A percentile compares a stretch with the other conserved stretches of the same genome.
Evolutionary conservation across 1,140 invertebrate species (phyloP).

Genomic region (Triops longicaudatus): DNA sequence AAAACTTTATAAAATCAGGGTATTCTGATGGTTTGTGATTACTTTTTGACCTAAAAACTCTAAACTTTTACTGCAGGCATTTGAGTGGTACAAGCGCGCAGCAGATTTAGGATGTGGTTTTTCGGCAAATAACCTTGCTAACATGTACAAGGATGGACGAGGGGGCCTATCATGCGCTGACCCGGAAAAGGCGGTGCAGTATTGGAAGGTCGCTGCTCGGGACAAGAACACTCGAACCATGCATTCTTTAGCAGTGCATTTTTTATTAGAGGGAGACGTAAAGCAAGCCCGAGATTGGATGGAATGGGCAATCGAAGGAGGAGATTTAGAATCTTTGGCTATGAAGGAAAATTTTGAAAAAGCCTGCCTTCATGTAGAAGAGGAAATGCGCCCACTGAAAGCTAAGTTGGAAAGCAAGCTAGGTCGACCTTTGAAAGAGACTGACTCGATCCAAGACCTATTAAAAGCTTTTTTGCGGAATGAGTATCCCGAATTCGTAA

Average conservation of each 20-base stretch:
- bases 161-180: not conserved
- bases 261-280: not conserved
- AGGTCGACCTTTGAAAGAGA: no score
- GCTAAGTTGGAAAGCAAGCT: no score
- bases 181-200: conserved; percentile 25
- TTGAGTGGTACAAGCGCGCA: conserved; percentile 26
- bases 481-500: not conserved
- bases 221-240: conserved; percentile 17
- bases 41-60: not conserved
- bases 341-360: no score
- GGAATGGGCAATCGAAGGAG: not conserved
- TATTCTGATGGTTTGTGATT: not conserved
- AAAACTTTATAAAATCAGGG: no score
- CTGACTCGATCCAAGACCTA: no score
- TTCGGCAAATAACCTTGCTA: conserved; percentile 28
- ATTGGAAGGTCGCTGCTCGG: conserved; percentile 25
- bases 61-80: not conserved
- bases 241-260: conserved; percentile 20
- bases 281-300: not conserved
- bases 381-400: not conserved
- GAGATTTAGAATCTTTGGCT: not conserved
- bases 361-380: not conserved
- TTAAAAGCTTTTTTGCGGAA: not conserved
- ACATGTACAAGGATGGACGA: not conserved
- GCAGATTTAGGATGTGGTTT: not conserved